Evolutionary conservation across 1,140 invertebrate species (phyloP).

Genomic region (Leptopilina boulardi): DNA sequence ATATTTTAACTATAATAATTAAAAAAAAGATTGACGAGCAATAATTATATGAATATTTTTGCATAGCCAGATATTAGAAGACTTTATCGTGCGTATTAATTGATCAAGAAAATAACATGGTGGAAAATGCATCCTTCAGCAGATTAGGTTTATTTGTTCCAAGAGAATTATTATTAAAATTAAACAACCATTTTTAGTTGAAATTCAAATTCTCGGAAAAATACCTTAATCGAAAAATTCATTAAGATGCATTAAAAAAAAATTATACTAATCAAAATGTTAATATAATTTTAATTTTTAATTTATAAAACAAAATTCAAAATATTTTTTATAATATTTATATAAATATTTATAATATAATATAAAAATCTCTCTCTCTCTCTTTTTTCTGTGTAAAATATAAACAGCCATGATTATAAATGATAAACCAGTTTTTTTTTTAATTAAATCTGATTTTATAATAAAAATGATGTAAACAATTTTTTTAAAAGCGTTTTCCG

Average conservation of each 20-base stretch:
- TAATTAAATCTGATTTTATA: not conserved
- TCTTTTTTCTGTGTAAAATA: no score
- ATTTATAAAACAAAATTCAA: no score
- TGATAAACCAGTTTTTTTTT: not conserved
- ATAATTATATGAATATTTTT: conserved; percentile 15
- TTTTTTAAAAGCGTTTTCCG: not conserved
- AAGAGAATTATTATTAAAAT: not conserved
- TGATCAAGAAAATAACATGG: conserved; percentile 12
- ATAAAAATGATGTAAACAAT: not conserved
- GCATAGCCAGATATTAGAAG: not conserved
- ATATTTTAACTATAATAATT: not conserved
- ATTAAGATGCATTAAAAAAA: not conserved
- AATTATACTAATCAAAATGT: no score
- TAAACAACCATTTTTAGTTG: not conserved
- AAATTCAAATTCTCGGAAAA: not conserved
- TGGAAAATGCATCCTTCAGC: not conserved
- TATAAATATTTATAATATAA: no score
- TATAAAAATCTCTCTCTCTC: no score
- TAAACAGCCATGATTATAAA: no score
- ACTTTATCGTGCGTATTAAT: not conserved
- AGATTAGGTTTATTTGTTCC: conserved; percentile 23
- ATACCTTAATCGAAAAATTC: not conserved
- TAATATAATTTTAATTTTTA: no score
- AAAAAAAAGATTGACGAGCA: conserved; percentile 2
- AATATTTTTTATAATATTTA: no score